Conservation (phyloP, 2,888 invertebrate species). For the Ichneumoninae sp. region DNA sequence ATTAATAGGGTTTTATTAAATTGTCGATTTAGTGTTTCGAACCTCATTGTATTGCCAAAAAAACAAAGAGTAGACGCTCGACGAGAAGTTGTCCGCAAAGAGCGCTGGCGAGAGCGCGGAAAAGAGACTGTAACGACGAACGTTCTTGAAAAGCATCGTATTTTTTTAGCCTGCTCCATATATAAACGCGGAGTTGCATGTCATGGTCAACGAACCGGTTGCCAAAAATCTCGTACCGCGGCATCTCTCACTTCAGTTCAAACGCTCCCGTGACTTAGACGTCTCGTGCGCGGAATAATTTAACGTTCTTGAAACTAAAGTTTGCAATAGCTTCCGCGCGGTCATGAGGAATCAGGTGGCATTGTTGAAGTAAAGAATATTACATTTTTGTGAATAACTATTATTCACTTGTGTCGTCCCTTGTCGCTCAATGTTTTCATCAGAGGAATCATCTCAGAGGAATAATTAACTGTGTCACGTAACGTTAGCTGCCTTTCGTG, state of each 20-base stretch:
- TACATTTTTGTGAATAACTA: not conserved
- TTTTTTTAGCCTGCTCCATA: constrained; percentile 67
- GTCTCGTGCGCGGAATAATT: constrained; percentile 27
- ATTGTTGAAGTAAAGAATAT: constrained; percentile 41
- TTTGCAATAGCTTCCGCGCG: not conserved
- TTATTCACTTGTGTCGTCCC: not conserved
- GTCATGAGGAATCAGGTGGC: constrained; percentile 39
- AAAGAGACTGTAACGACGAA: constrained; percentile 12
- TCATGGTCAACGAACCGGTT: constrained; percentile 70
- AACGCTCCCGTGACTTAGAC: constrained; percentile 45
- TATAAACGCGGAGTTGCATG: constrained; percentile 71
- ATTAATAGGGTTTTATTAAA: not conserved
- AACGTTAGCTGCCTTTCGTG: not conserved
- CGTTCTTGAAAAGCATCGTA: constrained; percentile 60
- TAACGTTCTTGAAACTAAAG: not conserved
- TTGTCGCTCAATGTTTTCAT: constrained; percentile 2
- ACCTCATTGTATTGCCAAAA: not conserved
- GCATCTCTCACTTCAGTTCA: constrained; percentile 51
- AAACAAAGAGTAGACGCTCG: not conserved
- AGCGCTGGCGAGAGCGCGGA: not conserved
- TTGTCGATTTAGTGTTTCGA: not conserved
- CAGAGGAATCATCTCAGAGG: not conserved
- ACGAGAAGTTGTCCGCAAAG: not conserved
- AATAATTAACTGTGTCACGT: not conserved
- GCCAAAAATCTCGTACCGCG: constrained; percentile 69